phyloP scores from a whole-genome alignment of 2,797 vertebrate species.

The Acanthurus lineatus region DNA sequence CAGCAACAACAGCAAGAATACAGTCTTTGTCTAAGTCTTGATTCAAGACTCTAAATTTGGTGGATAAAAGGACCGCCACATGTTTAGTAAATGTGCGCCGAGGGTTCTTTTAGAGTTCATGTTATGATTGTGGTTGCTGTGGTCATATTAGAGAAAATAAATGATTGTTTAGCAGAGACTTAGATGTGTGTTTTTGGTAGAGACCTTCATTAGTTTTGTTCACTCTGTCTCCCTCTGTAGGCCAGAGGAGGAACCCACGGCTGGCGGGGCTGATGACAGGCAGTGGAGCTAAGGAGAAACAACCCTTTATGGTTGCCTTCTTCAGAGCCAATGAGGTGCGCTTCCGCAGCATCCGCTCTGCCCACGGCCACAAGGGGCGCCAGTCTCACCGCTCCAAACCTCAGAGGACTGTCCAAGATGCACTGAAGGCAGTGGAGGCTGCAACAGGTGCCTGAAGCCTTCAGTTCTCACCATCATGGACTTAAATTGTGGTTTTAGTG shows the following conservation, averaged over 20 bases:
- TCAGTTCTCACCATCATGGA: neutral
- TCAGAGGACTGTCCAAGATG: conserved; percentile 91
- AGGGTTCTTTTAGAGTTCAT: neutral
- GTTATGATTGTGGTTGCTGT: conserved; percentile 15
- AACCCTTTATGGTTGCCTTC: conserved; percentile 96
- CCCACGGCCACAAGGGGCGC: conserved; percentile 87
- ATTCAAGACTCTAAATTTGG: conserved; percentile 11
- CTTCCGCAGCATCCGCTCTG: conserved; percentile 91
- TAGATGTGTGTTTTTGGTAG: neutral
- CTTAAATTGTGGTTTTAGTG: neutral
- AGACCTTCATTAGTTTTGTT: neutral
- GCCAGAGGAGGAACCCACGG: conserved; percentile 90
- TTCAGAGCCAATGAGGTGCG: conserved; percentile 95
- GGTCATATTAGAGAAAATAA: conserved; percentile 44
- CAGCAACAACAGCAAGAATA: neutral
- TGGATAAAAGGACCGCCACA: conserved; percentile 8
- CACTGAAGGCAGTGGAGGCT: conserved; percentile 89
- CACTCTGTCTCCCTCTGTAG: conserved; percentile 78
- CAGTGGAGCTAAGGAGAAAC: conserved; percentile 91
- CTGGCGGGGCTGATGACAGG: conserved; percentile 89
- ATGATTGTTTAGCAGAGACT: conserved; percentile 19
- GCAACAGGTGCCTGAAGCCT: conserved; percentile 81
- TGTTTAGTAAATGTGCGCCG: conserved; percentile 18
- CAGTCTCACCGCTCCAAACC: conserved; percentile 91
- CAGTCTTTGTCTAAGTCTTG: conserved; percentile 13